Conservation (phyloP, 1,140 invertebrate genomes). For the Tenebrio molitor region DNA sequence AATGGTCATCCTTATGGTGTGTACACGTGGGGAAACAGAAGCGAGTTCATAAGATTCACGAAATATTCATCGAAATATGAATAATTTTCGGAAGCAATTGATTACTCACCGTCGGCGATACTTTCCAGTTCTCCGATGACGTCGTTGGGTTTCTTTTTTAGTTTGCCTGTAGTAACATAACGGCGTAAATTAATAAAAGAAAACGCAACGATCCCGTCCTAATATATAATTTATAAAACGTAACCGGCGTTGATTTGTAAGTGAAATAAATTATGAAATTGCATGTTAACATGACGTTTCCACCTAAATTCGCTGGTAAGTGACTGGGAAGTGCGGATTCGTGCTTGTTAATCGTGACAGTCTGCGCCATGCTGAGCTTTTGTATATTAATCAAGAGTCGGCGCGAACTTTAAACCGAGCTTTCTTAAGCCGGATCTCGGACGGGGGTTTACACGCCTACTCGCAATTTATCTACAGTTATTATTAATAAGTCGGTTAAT, state of each 20-base stretch:
- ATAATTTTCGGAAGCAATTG: slow-evolving; percentile 34
- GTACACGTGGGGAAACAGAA: slow-evolving; percentile 22
- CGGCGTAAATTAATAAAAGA: slow-evolving; percentile 32
- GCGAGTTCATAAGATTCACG: slow-evolving; percentile 26
- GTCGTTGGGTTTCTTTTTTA: slow-evolving; percentile 35
- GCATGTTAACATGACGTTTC: slow-evolving; percentile 58
- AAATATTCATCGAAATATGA: slow-evolving; percentile 31
- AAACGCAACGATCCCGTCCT: slow-evolving; percentile 29
- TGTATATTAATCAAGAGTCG: slow-evolving; percentile 51
- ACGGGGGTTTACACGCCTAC: slow-evolving; percentile 11
- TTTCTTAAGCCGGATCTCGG: slow-evolving; percentile 25
- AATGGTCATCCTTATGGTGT: slow-evolving; percentile 11
- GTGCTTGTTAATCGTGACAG: slow-evolving; percentile 58
- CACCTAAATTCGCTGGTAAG: slow-evolving; percentile 53
- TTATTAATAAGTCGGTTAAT: slow-evolving; percentile 43
- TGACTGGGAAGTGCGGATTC: slow-evolving; percentile 55
- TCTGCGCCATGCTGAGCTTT: slow-evolving; percentile 53
- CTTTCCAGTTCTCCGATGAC: slow-evolving; percentile 31
- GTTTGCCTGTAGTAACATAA: slow-evolving; percentile 39
- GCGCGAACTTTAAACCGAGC: slow-evolving; percentile 40
- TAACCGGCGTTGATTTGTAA: slow-evolving; percentile 55
- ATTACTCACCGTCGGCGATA: slow-evolving; percentile 34
- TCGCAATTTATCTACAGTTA: slow-evolving; percentile 32
- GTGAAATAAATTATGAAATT: slow-evolving; percentile 60
- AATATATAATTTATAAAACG: slow-evolving; percentile 47